These are phyloP conservation scores for Perca fluviatilis DNA, from an alignment of 2,113 vertebrate species.

Conservation along the genomic window DNA sequence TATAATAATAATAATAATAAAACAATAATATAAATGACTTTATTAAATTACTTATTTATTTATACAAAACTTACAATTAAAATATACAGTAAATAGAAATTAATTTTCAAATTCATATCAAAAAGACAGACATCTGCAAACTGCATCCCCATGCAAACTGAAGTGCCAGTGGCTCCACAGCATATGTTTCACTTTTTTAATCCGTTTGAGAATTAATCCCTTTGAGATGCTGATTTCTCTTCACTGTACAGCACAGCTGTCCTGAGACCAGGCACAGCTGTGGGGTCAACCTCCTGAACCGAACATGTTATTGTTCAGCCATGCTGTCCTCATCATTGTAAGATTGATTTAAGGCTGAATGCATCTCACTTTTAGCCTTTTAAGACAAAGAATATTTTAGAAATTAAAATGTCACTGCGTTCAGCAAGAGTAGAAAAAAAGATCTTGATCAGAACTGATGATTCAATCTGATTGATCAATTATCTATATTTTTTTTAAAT, in stretches of 20 bases:
- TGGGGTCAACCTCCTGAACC: conserved; percentile 17
- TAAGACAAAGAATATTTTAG: background rate
- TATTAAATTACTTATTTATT: no score
- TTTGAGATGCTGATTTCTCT: conserved; percentile 38
- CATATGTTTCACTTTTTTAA: conserved; percentile 43
- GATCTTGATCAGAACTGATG: background rate
- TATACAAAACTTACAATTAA: no score
- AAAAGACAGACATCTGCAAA: no score
- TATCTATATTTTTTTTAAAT: no score
- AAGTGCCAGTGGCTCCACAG: background rate
- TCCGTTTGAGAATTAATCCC: conserved; percentile 50
- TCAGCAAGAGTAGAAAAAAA: background rate
- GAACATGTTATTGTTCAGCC: conserved; percentile 44
- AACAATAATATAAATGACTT: no score
- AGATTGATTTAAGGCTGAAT: conserved; percentile 1
- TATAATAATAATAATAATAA: no score
- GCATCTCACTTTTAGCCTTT: background rate
- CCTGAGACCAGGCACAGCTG: conserved; percentile 59
- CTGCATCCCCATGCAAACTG: no score
- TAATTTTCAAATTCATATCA: no score
- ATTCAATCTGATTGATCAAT: background rate
- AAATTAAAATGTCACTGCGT: background rate
- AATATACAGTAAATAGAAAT: no score
- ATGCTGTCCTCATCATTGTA: conserved; percentile 11
- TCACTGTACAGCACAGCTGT: conserved; percentile 40